Evolutionary conservation across 2,888 invertebrate species (phyloP).

Genomic region (Crematogaster levior): DNA sequence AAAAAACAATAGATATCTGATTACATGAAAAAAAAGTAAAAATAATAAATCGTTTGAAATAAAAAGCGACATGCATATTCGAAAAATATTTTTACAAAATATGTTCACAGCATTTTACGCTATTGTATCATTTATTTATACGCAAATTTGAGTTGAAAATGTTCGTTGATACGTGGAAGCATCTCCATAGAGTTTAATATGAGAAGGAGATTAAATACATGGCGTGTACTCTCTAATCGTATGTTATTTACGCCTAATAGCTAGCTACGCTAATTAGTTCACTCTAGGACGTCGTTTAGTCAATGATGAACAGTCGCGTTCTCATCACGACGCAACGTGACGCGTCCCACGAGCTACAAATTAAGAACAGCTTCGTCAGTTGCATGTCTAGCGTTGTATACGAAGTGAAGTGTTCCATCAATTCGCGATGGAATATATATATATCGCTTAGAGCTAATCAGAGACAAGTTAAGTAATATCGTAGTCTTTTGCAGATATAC

Average conservation of each 20-base stretch:
- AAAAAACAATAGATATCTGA: background rate
- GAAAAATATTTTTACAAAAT: background rate
- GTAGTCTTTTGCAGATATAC: background rate
- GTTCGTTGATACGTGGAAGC: background rate
- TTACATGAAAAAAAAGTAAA: too few relatives aligned
- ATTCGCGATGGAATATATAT: background rate
- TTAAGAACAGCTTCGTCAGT: slow-evolving; percentile 26
- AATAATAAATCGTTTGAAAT: background rate
- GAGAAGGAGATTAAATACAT: slow-evolving; percentile 47
- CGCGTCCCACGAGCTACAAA: slow-evolving; percentile 15
- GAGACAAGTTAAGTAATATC: background rate
- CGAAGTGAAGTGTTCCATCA: background rate
- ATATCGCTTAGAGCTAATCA: background rate
- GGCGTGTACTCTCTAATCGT: slow-evolving; percentile 44
- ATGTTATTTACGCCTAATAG: too few relatives aligned
- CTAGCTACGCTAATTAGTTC: slow-evolving; percentile 57
- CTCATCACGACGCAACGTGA: slow-evolving; percentile 26
- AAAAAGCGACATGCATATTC: background rate
- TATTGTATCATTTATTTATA: background rate
- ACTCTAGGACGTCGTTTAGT: background rate
- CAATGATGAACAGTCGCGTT: slow-evolving; percentile 34
- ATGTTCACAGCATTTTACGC: background rate
- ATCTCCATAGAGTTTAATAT: too few relatives aligned
- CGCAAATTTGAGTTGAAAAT: background rate
- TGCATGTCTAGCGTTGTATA: background rate